Evolutionary conservation across 2,888 invertebrate species (phyloP).

Genomic region (Cheilosia vernalis): DNA sequence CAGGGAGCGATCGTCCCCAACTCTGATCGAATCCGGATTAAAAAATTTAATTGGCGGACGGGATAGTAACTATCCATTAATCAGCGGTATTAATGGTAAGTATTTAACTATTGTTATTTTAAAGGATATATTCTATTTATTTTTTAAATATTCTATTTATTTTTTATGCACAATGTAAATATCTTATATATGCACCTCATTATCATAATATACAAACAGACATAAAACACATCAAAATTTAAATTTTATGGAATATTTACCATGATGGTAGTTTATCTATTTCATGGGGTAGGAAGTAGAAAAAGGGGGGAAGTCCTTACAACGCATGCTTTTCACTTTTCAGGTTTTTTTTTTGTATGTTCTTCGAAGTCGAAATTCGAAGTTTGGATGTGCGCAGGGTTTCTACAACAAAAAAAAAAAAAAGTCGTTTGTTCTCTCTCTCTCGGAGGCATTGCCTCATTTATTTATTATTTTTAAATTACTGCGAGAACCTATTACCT

Average conservation of each 20-base stretch:
- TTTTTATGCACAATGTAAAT: slow-evolving; percentile 27
- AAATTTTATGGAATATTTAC: slow-evolving; percentile 43
- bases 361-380: slow-evolving; percentile 60
- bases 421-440: slow-evolving; percentile 17
- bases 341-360: not conserved
- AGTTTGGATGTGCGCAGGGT: slow-evolving; percentile 58
- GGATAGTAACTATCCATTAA: slow-evolving; percentile 91
- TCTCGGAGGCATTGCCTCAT: not conserved
- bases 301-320: slow-evolving; percentile 26
- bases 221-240: not conserved
- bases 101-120: slow-evolving; percentile 58
- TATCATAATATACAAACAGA: slow-evolving; percentile 47
- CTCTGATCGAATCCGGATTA: slow-evolving; percentile 92
- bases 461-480: slow-evolving; percentile 4
- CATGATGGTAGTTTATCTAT: slow-evolving; percentile 58
- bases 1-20: slow-evolving; percentile 94
- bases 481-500: not conserved
- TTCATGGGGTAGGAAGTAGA: not conserved
- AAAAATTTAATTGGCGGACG: slow-evolving; percentile 92
- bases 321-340: slow-evolving; percentile 67
- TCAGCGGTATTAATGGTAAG: slow-evolving; percentile 89
- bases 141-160: not conserved
- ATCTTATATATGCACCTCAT: slow-evolving; percentile 63
- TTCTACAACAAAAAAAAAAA: not conserved
- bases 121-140: not conserved